Evolutionary conservation across 2,888 invertebrate species (phyloP), one percentile per base, ranked within the genome.

Genomic region (Pogonocherus hispidulus): DNA sequence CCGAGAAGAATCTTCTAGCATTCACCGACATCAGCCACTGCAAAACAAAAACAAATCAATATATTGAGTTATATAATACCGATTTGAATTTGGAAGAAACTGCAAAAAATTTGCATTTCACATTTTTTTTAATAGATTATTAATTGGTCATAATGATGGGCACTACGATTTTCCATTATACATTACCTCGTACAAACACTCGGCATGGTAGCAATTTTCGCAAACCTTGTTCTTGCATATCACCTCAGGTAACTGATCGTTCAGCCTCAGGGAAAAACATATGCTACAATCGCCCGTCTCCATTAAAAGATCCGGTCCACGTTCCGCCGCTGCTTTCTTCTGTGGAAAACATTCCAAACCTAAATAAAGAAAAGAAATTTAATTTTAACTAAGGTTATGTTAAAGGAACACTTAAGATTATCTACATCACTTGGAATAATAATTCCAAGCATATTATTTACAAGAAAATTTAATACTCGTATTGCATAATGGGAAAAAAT

Each of bases 131-230:
- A n/a, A n/a, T n/a, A n/a, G n/a, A n/a, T n/a, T n/a, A n/a, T n/a
- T n/a, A n/a, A n/a, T n/a, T n/a, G n/a, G n/a, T n/a, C n/a, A n/a
- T n/a, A n/a, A n/a, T n/a, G n/a, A n/a, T n/a, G n/a, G n/a, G n/a
- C n/a, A n/a, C n/a, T n/a, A n/a, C n/a, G n/a, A n/a, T n/a, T n/a
- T n/a, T n/a, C n/a, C n/a, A n/a, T n/a, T n/a, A n/a, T 16, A 16
- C 23, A 66, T 76, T 78, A 86, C 85, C 80, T 86, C 83, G 75
- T 83, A 84, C n/a, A 87, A 78, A 75, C 87, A 87, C 16, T 80
- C 77, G 0, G 68, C 74, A 67, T 87, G 87, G 67, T 83, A 87
- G 54, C 76, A 73, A 35, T 82, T 80, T 59, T 82, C 82, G 75
- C 87, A 87, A 9, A 77, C 81, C 59, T 78, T 52, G 73, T 85